Evolutionary conservation across 53 echinoderm and acorn worm genomes (phyloP), one percentile per base, ranked within the genome.

Genomic region (Mesocentrotus franciscanus): DNA sequence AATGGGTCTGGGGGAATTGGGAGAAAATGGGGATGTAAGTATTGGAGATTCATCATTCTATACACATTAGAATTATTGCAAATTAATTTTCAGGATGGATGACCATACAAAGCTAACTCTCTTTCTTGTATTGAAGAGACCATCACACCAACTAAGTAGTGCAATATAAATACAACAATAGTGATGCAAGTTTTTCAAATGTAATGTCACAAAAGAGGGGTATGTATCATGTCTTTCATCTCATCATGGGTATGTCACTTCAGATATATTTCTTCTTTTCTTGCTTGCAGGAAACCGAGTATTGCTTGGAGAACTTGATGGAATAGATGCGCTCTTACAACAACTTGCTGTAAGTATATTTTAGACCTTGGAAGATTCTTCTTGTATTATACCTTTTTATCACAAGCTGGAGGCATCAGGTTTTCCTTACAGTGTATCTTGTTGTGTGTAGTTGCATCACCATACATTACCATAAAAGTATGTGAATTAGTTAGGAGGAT

Each of bases 261-360:
- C 49, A 49, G 49, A 26, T 5, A 1, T 15, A 56, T 89, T 7
- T 57, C 42, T 87, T 87, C 18, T 56, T 89, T 89, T 89, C 30
- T 24, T 58, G 27, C 62, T 76, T 78, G 49, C 96, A 98, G 98
- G 93, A 81, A 98, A 98, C 95, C 94, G 99, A 93, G 95, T 96
- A 42, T 75, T 98, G 16, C 92, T 99, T 10, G 99, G 99, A 58
- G 99, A 99, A 60, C 93, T 97, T 49, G 98, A 99, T 79, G 99
- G 99, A 14, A 99, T 97, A 16, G 99, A 99, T 95, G 96, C 98
- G 27, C 96, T 99, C 8, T 95, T 99, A 20, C 99, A 99, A 96
- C 99, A 98, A 79, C 97, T 99, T 90, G 99, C 99, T 70, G 99
- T 99, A 97, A 98, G 99, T 97, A 27, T 62, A 27, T 59, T 60